Conservation (phyloP, 2,113 vertebrate species). For the Danionella cerebrum region DNA sequence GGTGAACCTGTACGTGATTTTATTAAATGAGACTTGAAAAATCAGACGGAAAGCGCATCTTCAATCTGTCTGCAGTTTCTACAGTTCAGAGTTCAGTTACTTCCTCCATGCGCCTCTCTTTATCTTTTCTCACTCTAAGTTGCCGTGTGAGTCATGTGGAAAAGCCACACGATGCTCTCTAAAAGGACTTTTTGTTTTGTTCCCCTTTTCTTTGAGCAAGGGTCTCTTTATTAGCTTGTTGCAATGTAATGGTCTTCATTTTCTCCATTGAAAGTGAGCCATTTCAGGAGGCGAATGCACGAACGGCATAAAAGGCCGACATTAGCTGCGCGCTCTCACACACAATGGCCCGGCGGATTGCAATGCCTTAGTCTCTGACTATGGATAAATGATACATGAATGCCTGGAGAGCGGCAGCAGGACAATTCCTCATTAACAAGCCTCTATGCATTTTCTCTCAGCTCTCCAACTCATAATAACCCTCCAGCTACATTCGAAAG, state of each 20-base stretch:
- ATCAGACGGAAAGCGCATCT: background rate
- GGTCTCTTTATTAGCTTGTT: constrained; percentile 73
- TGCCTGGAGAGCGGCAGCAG: constrained; percentile 55
- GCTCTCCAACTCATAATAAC: constrained; percentile 29
- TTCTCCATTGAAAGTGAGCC: constrained; percentile 69
- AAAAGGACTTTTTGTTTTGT: constrained; percentile 37
- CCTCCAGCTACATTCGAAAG: constrained; percentile 23
- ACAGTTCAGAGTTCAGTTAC: constrained; percentile 9
- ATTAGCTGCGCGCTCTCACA: constrained; percentile 25
- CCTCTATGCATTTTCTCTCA: constrained; percentile 42
- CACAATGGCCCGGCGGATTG: constrained; percentile 31
- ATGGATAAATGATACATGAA: constrained; percentile 59
- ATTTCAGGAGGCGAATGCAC: constrained; percentile 61
- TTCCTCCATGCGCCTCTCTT: constrained; percentile 47
- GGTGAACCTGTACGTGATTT: background rate
- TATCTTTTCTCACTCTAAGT: background rate
- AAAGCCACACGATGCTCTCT: constrained; percentile 31
- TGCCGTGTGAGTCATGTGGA: constrained; percentile 25
- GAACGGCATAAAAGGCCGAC: constrained; percentile 57
- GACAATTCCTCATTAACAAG: constrained; percentile 56
- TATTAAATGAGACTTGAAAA: background rate
- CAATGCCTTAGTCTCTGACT: constrained; percentile 54
- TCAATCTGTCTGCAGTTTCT: constrained; percentile 25
- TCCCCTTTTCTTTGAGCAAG: constrained; percentile 29
- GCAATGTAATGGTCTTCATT: constrained; percentile 74